Conservation (phyloP, 2,888 invertebrate species). For the Dicyrtoma fusca region DNA sequence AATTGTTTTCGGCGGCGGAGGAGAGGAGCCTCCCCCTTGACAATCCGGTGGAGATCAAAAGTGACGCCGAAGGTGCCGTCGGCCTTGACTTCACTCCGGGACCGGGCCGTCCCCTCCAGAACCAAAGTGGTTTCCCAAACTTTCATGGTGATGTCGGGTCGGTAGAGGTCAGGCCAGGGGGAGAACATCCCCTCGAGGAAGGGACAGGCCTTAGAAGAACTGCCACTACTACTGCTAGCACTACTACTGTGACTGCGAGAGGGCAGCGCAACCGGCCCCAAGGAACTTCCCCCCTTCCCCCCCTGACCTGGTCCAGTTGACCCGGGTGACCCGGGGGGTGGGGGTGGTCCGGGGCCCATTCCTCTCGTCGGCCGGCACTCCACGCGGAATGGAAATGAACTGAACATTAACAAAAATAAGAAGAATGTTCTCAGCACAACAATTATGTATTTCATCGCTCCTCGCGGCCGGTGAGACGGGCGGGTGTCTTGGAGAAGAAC, state of each 20-base stretch:
- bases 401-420: constrained; percentile 56
- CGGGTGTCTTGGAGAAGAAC: constrained; percentile 31
- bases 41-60: constrained; percentile 55
- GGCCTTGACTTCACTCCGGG: constrained; percentile 55
- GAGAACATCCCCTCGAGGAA: constrained; percentile 49
- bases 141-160: constrained; percentile 53
- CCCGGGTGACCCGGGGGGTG: background rate
- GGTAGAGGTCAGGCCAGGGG: constrained; percentile 51
- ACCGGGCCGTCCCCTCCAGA: constrained; percentile 55
- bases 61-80: constrained; percentile 56
- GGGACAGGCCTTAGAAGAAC: constrained; percentile 45
- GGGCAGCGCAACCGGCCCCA: constrained; percentile 22
- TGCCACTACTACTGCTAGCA: background rate
- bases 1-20: constrained; percentile 55
- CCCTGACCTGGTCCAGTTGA: background rate
- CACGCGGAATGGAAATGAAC: constrained; percentile 55
- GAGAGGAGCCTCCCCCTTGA: constrained; percentile 55
- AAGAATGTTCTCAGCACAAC: constrained; percentile 56
- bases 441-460: constrained; percentile 56
- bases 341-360: constrained; percentile 51
- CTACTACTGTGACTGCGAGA: background rate
- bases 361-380: constrained; percentile 54
- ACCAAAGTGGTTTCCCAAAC: constrained; percentile 55
- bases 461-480: constrained; percentile 29
- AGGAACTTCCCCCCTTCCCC: background rate